phyloP scores from a whole-genome alignment of 2,888 invertebrate species.

The Drosophila subquinaria region DNA sequence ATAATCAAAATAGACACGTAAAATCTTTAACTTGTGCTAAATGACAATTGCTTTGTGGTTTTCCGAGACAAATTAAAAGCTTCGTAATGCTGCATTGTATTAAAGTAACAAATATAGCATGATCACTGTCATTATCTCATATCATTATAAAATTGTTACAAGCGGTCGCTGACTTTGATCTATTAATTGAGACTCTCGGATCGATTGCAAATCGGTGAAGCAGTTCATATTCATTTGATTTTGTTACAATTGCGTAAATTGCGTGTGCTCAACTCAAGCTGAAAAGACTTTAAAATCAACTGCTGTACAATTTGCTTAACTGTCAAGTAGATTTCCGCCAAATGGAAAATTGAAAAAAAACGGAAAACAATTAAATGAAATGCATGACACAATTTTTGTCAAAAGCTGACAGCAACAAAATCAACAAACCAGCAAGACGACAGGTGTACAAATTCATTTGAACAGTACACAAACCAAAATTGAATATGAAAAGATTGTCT shows the following conservation, averaged over 20 bases:
- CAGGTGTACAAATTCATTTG: conserved; percentile 30
- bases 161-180: conserved; percentile 36
- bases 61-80: background rate
- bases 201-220: conserved; percentile 35
- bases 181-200: conserved; percentile 19
- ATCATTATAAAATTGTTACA: conserved; percentile 9
- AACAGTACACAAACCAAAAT: conserved; percentile 10
- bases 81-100: conserved; percentile 9
- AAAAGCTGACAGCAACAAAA: conserved; percentile 26
- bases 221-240: conserved; percentile 24
- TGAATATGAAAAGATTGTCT: background rate
- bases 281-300: conserved; percentile 24
- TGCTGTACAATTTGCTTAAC: conserved; percentile 41
- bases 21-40: background rate
- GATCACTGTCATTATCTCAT: conserved; percentile 36
- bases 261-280: background rate
- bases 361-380: conserved; percentile 41
- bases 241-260: conserved; percentile 18
- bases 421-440: conserved; percentile 18
- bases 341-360: conserved; percentile 22
- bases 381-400: conserved; percentile 34
- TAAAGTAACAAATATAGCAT: conserved; percentile 18
- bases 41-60: conserved; percentile 30
- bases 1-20: background rate
- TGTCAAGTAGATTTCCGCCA: conserved; percentile 43